These are phyloP conservation scores for Cartodere bifasciata DNA, from an alignment of 2,888 invertebrate genomes.

Conservation along the genomic window DNA sequence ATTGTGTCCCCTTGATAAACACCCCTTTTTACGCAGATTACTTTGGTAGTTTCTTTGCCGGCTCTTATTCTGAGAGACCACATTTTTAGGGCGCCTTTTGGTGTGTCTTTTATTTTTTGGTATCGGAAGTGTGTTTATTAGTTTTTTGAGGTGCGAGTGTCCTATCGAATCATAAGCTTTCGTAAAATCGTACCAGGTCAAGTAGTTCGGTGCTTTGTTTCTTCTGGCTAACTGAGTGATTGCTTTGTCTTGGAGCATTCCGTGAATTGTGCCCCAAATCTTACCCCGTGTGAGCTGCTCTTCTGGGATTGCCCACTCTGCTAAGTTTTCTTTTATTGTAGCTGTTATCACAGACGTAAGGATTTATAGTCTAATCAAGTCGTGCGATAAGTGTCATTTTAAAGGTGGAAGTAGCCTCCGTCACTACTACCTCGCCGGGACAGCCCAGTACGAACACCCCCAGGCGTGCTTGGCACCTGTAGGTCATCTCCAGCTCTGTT, in stretches of 20 bases:
- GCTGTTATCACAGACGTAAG: constrained; percentile 13
- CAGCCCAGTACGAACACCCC: too few species aligned
- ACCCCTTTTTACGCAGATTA: background rate
- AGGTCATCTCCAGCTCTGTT: too few species aligned
- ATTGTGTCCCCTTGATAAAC: constrained; percentile 1
- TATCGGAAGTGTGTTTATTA: background rate
- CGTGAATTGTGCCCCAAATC: constrained; percentile 3
- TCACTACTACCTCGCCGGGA: too few species aligned
- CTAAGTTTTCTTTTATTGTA: constrained; percentile 4
- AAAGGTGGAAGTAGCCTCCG: too few species aligned
- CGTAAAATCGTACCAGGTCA: constrained; percentile 2
- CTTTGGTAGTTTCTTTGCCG: too few species aligned
- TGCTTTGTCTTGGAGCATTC: constrained; percentile 1
- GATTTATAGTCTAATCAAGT: too few species aligned
- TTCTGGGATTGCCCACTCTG: constrained; percentile 4
- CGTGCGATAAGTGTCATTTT: too few species aligned
- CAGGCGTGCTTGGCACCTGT: too few species aligned
- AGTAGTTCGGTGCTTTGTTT: background rate
- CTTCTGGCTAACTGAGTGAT: constrained; percentile 2
- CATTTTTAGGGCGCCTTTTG: background rate
- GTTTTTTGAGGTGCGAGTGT: background rate
- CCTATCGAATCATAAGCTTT: background rate
- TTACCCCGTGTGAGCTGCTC: constrained; percentile 3
- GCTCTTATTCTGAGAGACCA: constrained; percentile 1
- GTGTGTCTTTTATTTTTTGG: background rate